Evolutionary conservation across 2,888 invertebrate genomes (phyloP), one percentile per base, ranked within the genome.

Genomic region (Spilosoma lubricipeda): DNA sequence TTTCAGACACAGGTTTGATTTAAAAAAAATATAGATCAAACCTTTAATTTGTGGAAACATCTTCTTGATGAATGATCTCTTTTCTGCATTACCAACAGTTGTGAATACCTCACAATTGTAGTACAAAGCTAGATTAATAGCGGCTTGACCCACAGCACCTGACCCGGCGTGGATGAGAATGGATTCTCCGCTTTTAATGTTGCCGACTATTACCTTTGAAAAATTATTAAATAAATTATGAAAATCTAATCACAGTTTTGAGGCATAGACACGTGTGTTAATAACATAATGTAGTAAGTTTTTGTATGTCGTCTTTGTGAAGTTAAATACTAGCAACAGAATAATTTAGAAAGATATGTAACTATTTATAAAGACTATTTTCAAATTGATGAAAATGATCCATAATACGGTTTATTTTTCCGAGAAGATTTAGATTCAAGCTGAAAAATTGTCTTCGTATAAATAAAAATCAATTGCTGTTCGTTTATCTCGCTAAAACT

Each of bases 81-180:
- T 99, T 80, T 98, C 98, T 79, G 97, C 96, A 5, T 98, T 98
- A 33, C 98, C 98, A 1, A 99, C 99, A 0, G 99, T 99, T 23
- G 99, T 99, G 94, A 98, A 99, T 0, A 99, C 98, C 73, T 97
- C 98, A 90, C 99, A 98, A 13, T 99, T 99, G 93, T 97, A 97
- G 87, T 97, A 97, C 1, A 99, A 95, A 0, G 99, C 99, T 80
- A 99, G 98, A 23, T 98, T 97, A 85, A 99, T 99, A 74, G 99
- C 99, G 0, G 99, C 99, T 93, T 99, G 99, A 0, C 99, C 99
- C 0, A 99, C 99, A 77, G 99, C 99, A 4, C 99, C 99, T 18
- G 98, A 98, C 7, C 99, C 99, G 3, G 99, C 99, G 90, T 99
- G 99, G 84, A 99, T 98, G 0, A 99, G 96, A n/a, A 99, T 97